Conservation (phyloP, 2,113 vertebrate genomes). For the Monopterus albus region DNA sequence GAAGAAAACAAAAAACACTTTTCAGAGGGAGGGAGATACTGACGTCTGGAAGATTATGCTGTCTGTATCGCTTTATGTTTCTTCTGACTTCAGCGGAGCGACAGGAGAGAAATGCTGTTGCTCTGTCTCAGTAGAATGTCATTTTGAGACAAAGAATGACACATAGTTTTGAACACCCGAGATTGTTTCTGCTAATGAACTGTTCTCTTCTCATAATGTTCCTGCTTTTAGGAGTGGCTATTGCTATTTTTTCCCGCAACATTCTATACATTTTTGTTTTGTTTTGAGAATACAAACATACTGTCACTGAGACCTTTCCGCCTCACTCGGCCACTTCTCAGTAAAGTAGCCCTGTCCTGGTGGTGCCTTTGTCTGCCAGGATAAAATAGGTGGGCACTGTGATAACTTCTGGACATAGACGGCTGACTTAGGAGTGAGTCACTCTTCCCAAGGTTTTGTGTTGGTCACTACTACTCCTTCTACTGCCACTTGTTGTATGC, state of each 20-base stretch:
- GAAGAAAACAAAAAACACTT: conserved; percentile 32
- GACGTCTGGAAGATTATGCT: conserved; percentile 34
- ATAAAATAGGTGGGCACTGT: conserved; percentile 61
- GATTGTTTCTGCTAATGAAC: conserved; percentile 64
- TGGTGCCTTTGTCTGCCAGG: conserved; percentile 48
- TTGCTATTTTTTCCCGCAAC: conserved; percentile 34
- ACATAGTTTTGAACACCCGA: conserved; percentile 65
- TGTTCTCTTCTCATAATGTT: conserved; percentile 46
- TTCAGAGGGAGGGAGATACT: conserved; percentile 8
- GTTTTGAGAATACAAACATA: conserved; percentile 57
- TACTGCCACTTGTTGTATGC: conserved; percentile 8
- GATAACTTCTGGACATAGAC: conserved; percentile 58
- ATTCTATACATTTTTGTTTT: conserved; percentile 41
- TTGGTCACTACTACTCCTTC: conserved; percentile 31
- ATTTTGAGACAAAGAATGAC: conserved; percentile 55
- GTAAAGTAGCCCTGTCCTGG: conserved; percentile 51
- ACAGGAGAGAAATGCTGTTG: conserved; percentile 48
- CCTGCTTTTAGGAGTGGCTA: conserved; percentile 31
- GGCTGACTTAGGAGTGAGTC: conserved; percentile 54
- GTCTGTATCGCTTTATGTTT: conserved; percentile 27
- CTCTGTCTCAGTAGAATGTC: conserved; percentile 56
- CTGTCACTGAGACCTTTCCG: conserved; percentile 42
- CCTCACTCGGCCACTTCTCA: conserved; percentile 60
- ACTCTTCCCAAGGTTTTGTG: conserved; percentile 43
- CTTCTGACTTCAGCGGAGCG: conserved; percentile 22